Evolutionary conservation across 2,888 invertebrate genomes (phyloP).

Genomic region (Abrostola tripartita): DNA sequence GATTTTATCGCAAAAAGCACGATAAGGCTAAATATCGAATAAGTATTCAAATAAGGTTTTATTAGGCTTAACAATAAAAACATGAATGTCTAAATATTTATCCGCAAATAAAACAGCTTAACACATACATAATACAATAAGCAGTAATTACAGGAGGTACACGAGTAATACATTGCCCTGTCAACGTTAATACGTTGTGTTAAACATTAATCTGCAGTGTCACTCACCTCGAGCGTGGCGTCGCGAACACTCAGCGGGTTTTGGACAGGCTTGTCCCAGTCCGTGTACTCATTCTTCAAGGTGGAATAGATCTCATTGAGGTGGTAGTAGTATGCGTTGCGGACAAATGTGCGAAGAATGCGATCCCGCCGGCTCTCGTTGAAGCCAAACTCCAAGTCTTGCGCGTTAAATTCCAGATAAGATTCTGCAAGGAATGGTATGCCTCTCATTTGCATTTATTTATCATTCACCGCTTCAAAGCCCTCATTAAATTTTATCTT

Average conservation of each 20-base stretch:
- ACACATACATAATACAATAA: background rate
- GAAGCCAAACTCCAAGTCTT: conserved; percentile 96
- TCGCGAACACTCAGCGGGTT: conserved; percentile 95
- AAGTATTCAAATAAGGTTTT: too few species aligned
- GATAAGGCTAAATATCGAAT: too few species aligned
- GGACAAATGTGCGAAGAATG: conserved; percentile 96
- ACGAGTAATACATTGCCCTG: conserved; percentile 9
- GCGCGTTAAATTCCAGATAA: conserved; percentile 93
- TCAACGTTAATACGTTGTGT: conserved; percentile 14
- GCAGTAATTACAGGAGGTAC: conserved; percentile 1
- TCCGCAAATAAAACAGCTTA: background rate
- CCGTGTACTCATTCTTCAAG: conserved; percentile 97
- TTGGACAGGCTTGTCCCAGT: conserved; percentile 97
- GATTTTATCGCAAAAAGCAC: too few species aligned
- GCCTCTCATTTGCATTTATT: conserved; percentile 77
- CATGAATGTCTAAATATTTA: background rate
- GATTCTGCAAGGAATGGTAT: conserved; percentile 90
- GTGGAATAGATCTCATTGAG: conserved; percentile 98
- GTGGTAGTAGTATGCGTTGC: conserved; percentile 98
- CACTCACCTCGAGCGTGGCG: conserved; percentile 91
- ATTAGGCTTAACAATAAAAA: too few species aligned
- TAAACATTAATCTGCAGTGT: conserved; percentile 19
- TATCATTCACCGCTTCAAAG: conserved; percentile 60
- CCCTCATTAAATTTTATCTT: conserved; percentile 48
- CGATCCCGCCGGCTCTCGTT: conserved; percentile 95